Base-by-base conservation (phyloP, 2,888 invertebrate genomes). In the Zaprionus lineosus region DNA sequence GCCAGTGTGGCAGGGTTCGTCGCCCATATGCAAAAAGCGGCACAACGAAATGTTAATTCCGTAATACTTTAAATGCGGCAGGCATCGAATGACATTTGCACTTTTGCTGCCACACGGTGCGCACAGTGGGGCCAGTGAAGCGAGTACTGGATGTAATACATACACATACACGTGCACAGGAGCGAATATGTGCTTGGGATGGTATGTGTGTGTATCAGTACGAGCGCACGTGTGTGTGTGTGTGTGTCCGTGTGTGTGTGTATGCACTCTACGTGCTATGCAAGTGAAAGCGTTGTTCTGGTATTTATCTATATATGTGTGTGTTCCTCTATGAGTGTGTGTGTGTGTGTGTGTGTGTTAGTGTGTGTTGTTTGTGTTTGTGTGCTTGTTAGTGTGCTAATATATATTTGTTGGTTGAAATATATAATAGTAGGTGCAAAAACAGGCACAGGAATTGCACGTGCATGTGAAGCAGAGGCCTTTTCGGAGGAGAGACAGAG, bases 31-130 rank as follows among this genome's bases (percentile, higher is more conserved):
- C 60, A 65, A 57, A 79, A 67, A 65, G 66, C 82, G 68, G 72
- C 83, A 84, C 83, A 83, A 76, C 83, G 79, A 79, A 85, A 81
- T 76, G 76, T 76, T 74, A 84, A 86, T 83, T 74, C 78, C 76
- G 76, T 76, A 74, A 79, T 84, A 82, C 84, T 84, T 74, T 82
- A 78, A 83, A 85, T 79, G 86, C 83, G 73, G 71, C 76, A 67
- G 82, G 84, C 86, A 87, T 79, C 75, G 86, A 86, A 82, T 87
- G 87, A 86, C 86, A 83, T 83, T 87, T 86, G 84, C 86, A 79
- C 75, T 79, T 86, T 86, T 83, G 75, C 72, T 66, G 65, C 68
- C 79, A 68, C 77, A 81, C 77, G 62, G 81, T 71, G 62, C 51
- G 70, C 70, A 77, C 83, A 83, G 84, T 79, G 83, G 78, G 66